Conservation (phyloP, 1,140 invertebrate species). For the Dendroctonus valens region DNA sequence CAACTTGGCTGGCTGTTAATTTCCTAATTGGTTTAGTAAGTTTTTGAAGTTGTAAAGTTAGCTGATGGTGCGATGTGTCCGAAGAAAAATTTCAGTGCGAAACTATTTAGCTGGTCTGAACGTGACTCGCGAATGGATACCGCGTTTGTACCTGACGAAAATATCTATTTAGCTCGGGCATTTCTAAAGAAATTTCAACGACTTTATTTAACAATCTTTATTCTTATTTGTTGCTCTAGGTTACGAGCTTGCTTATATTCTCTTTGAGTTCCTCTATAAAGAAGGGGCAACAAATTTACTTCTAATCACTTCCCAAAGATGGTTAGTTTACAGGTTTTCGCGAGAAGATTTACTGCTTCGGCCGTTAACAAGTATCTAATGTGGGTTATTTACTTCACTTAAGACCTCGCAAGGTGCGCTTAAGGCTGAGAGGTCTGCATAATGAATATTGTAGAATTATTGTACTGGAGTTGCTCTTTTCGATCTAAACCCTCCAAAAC, state of each 20-base stretch:
- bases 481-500: not conserved
- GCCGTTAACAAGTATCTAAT: slow-evolving; percentile 29
- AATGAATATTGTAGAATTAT: slow-evolving; percentile 22
- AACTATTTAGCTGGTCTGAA: slow-evolving; percentile 8
- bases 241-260: no score
- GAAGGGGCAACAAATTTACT: slow-evolving; percentile 1
- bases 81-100: slow-evolving; percentile 12
- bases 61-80: slow-evolving; percentile 11
- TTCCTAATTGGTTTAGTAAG: slow-evolving; percentile 25
- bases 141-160: slow-evolving; percentile 16
- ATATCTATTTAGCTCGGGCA: not conserved
- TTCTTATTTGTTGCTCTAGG: no score
- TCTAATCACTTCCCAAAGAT: slow-evolving; percentile 10
- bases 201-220: no score
- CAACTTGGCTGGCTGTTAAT: slow-evolving; percentile 17
- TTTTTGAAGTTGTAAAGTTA: slow-evolving; percentile 18
- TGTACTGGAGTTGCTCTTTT: slow-evolving; percentile 4
- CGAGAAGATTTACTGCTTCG: slow-evolving; percentile 22
- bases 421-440: slow-evolving; percentile 22
- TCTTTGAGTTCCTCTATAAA: no score
- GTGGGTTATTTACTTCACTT: slow-evolving; percentile 29
- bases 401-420: slow-evolving; percentile 21
- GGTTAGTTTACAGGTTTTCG: slow-evolving; percentile 7
- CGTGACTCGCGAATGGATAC: slow-evolving; percentile 12
- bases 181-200: no score